A percentile compares a stretch with the other conserved stretches of the same genome.
These are phyloP conservation scores for Ornithoptera alexandrae DNA, from an alignment of 2,888 invertebrate species.

Conservation along the genomic window DNA sequence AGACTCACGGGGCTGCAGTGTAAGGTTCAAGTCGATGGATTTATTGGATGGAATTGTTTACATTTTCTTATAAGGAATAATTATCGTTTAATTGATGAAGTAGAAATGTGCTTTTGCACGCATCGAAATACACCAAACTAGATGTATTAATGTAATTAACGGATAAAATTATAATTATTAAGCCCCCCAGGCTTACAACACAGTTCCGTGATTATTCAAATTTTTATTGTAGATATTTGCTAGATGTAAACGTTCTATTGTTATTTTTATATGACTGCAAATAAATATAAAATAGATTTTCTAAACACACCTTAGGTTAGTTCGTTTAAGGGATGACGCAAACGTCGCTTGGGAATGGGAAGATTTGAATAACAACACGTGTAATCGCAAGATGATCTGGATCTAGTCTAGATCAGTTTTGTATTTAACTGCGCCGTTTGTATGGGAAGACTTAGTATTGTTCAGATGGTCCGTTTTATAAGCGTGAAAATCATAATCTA, in stretches of 20 bases:
- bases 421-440: not conserved
- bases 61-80: conserved; percentile 49
- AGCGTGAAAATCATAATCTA: conserved; percentile 35
- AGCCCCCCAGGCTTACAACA: conserved; percentile 71
- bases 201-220: conserved; percentile 61
- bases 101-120: conserved; percentile 79
- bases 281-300: conserved; percentile 68
- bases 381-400: not conserved
- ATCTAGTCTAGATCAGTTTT: not conserved
- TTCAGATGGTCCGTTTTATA: conserved; percentile 34
- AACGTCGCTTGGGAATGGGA: conserved; percentile 38
- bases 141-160: conserved; percentile 51
- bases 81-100: conserved; percentile 54
- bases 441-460: conserved; percentile 21
- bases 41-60: conserved; percentile 71
- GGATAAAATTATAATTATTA: conserved; percentile 56
- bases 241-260: conserved; percentile 72
- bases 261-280: conserved; percentile 80
- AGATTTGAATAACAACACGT: conserved; percentile 33
- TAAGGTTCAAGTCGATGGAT: conserved; percentile 57
- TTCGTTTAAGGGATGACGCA: conserved; percentile 44
- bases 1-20: conserved; percentile 29
- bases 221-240: conserved; percentile 73
- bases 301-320: conserved; percentile 70
- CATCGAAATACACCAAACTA: conserved; percentile 74